A percentile compares a stretch with the other conserved stretches of the same genome.
Conservation (phyloP, 2,888 invertebrate genomes). For the Eustalomyia histrio region DNA sequence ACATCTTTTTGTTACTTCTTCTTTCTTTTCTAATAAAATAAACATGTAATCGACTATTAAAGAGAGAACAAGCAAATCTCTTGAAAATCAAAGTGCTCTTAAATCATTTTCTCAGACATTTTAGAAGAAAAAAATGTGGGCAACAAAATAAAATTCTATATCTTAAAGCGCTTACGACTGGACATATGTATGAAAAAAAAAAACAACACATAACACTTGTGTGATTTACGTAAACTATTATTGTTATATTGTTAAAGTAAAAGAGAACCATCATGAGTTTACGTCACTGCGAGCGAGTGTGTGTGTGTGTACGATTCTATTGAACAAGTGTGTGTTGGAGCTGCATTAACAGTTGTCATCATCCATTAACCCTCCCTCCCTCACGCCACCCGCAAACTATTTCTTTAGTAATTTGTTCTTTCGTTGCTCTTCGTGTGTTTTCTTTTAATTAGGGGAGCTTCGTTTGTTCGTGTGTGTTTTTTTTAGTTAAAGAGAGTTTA, state of each 20-base stretch:
- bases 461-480: slow-evolving; percentile 28
- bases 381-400: not conserved
- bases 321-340: slow-evolving; percentile 57
- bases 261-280: not conserved
- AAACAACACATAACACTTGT: slow-evolving; percentile 1
- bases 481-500: slow-evolving; percentile 32
- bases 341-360: slow-evolving; percentile 44
- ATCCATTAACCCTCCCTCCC: too few relatives aligned
- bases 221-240: not conserved
- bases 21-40: not conserved
- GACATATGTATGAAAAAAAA: slow-evolving; percentile 5
- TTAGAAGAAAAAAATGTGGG: not conserved
- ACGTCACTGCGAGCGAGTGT: too few relatives aligned
- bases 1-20: not conserved
- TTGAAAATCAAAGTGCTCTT: not conserved
- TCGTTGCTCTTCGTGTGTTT: slow-evolving; percentile 38
- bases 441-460: slow-evolving; percentile 45
- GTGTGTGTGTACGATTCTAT: not conserved
- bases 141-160: not conserved
- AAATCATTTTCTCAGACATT: not conserved
- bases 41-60: not conserved
- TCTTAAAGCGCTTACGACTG: not conserved
- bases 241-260: not conserved
- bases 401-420: slow-evolving; percentile 3
- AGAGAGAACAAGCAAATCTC: not conserved